These are phyloP conservation scores for Neosilurus mollespiculum DNA, from an alignment of 2,797 vertebrate species.

Conservation along the genomic window DNA sequence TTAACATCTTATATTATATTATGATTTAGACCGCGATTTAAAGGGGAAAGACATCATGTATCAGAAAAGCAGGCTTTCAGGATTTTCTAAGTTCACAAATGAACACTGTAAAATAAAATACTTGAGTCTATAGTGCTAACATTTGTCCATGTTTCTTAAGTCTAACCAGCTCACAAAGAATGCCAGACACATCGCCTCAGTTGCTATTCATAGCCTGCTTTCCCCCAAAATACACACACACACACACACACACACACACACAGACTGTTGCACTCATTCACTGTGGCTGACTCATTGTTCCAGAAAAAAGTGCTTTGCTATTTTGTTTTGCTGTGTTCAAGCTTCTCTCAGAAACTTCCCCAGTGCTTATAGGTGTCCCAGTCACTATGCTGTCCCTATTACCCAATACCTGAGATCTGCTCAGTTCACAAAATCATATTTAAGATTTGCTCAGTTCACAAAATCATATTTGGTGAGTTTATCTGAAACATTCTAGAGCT, in stretches of 20 bases:
- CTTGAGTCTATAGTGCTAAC: background rate
- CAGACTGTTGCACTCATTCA: background rate
- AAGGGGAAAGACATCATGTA: background rate
- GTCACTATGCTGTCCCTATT: background rate
- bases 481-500: background rate
- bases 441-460: background rate
- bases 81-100: background rate
- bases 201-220: conserved; percentile 21
- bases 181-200: conserved; percentile 4
- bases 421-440: background rate
- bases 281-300: conserved; percentile 42
- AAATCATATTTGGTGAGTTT: background rate
- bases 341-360: background rate
- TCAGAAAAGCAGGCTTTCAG: background rate
- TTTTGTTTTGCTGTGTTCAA: conserved; percentile 23
- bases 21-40: too few relatives aligned
- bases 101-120: background rate
- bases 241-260: background rate
- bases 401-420: too few relatives aligned
- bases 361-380: background rate
- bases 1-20: too few relatives aligned
- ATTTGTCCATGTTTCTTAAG: background rate
- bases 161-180: background rate
- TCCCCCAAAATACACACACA: background rate
- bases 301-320: conserved; percentile 19